Evolutionary conservation across 1,140 invertebrate species (phyloP), one percentile per base, ranked within the genome.

Genomic region (Parasteatoda tepidariorum): DNA sequence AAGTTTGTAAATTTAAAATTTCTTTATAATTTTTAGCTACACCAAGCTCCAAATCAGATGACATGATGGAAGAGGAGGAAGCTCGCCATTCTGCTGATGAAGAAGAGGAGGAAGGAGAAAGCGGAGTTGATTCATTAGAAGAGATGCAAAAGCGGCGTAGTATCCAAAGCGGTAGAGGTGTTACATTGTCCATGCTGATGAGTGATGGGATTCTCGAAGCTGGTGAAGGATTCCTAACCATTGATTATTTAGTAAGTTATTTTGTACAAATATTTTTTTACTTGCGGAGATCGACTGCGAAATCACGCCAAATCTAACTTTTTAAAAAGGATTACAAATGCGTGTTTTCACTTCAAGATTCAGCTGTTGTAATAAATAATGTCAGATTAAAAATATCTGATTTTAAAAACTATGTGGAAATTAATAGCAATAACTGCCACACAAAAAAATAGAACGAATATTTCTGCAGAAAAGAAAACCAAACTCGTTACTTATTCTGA

Each of bases 151-250:
- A 83, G 11, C 79, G 84, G 15, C 59, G 85, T 59, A 86, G 85
- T 55, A 84, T 84, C 59, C 85, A 88, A 3, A 92, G 91, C 62
- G 93, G 94, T 9, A 90, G 94, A 85, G 93, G 93, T 76, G 92
- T 96, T 13, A 96, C 95, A n/a, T 88, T 97, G 59, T 93, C 94
- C 89, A 96, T 95, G 91, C 91, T 94, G 68, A 89, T 97, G 86
- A 91, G 92, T 82, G 95, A 95, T 84, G 93, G 93, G 87, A 93
- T 97, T 86, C 90, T 97, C 73, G 91, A 94, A 87, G 93, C 95
- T 41, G 95, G 95, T 11, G 92, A 92, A 87, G 94, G 93, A 57
- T 91, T 93, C 62, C 93, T 97, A 92, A 94, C 94, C 30, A 94
- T 97, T 85, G 95, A 96, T 88, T 97, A 96, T 90, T 90, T 96